phyloP scores from a whole-genome alignment of 2,113 vertebrate species.

The Syngnathus floridae region DNA sequence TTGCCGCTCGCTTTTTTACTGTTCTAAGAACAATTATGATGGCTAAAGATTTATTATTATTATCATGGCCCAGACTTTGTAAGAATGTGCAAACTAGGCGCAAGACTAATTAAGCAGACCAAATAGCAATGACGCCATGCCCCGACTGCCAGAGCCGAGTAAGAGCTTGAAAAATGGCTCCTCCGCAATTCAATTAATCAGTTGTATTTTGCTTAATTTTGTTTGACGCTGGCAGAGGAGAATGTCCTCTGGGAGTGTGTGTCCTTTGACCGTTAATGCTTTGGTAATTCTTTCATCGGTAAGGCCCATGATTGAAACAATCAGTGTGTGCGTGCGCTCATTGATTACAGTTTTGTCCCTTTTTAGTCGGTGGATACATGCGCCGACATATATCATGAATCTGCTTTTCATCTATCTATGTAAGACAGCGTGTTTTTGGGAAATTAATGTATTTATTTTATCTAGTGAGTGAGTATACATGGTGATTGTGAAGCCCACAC shows the following conservation, averaged over 20 bases:
- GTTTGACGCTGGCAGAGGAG: constrained; percentile 75
- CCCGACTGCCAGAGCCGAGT: constrained; percentile 65
- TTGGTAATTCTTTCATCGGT: constrained; percentile 70
- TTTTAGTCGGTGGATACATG: constrained; percentile 20
- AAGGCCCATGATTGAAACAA: constrained; percentile 62
- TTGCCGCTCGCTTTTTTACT: constrained; percentile 32
- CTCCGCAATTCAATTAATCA: constrained; percentile 76
- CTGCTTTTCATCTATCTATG: constrained; percentile 19
- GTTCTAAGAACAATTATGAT: constrained; percentile 68
- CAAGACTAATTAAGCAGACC: constrained; percentile 75
- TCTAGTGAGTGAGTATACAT: constrained; percentile 20
- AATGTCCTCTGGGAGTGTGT: constrained; percentile 73
- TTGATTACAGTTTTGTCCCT: constrained; percentile 3
- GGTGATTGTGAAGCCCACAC: constrained; percentile 78
- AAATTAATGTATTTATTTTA: not conserved
- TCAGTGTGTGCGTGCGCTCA: constrained; percentile 41
- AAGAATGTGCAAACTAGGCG: constrained; percentile 65
- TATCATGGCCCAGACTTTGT: constrained; percentile 71
- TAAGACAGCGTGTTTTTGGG: constrained; percentile 1
- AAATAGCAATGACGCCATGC: constrained; percentile 69
- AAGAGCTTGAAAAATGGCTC: constrained; percentile 75
- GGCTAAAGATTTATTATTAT: constrained; percentile 67
- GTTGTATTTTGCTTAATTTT: constrained; percentile 76
- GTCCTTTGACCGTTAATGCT: constrained; percentile 74
- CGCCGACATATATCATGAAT: constrained; percentile 9